phyloP scores from a whole-genome alignment of 2,797 vertebrate genomes.

The Coccyzus lansbergi region DNA sequence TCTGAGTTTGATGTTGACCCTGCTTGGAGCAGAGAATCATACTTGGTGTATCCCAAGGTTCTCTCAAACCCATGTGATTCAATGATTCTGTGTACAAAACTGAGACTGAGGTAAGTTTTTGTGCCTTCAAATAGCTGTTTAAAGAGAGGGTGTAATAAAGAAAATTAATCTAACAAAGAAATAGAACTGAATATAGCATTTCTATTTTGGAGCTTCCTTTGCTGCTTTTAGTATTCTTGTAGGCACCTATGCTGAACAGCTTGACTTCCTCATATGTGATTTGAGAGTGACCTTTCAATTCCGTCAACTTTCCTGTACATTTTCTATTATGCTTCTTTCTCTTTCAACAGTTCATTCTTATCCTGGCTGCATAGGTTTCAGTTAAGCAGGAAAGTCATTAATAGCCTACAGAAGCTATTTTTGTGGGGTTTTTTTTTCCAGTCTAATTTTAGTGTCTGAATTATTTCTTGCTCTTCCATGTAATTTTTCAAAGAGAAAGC shows the following conservation, averaged over 20 bases:
- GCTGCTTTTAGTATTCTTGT: background rate
- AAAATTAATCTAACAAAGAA: background rate
- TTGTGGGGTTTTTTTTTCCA: accelerated
- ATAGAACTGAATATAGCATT: background rate
- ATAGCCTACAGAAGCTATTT: background rate
- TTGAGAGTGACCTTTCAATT: background rate
- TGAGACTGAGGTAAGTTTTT: background rate
- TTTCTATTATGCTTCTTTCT: background rate
- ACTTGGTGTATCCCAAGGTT: accelerated
- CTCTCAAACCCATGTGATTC: accelerated
- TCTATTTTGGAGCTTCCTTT: background rate
- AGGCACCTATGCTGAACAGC: background rate
- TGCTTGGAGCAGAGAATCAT: background rate
- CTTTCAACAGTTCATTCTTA: background rate
- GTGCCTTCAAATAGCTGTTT: background rate
- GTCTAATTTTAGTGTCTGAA: background rate
- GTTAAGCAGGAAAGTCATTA: background rate
- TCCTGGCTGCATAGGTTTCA: background rate
- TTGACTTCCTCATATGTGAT: background rate
- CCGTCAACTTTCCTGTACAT: background rate
- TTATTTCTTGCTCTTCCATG: background rate
- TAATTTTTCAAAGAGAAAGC: background rate
- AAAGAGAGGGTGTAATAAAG: background rate
- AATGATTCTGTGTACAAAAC: background rate
- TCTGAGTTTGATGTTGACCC: accelerated